phyloP scores from a whole-genome alignment of 2,797 vertebrate species.

The Centropyge bicolor region DNA sequence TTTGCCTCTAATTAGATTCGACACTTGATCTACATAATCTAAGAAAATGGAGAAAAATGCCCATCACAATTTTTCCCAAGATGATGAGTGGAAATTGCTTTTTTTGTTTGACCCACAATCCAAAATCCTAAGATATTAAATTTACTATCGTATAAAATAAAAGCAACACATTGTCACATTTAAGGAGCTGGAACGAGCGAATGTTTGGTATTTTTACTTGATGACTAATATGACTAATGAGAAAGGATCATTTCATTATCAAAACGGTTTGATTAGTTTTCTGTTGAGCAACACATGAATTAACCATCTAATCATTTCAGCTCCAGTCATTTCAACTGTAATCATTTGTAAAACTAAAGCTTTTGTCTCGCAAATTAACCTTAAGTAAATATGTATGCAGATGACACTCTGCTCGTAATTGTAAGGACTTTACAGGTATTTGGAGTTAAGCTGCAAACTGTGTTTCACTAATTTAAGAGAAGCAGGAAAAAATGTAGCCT shows the following conservation, averaged over 20 bases:
- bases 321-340: not conserved
- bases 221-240: not conserved
- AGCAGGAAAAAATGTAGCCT: not conserved
- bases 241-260: not conserved
- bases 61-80: not conserved
- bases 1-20: slow-evolving; percentile 27
- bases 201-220: not conserved
- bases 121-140: not conserved
- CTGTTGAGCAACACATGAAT: slow-evolving; percentile 4
- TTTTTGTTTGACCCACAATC: not conserved
- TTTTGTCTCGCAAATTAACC: not conserved
- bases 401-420: slow-evolving; percentile 3
- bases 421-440: not conserved
- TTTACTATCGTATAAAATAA: not conserved
- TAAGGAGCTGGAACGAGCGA: not conserved
- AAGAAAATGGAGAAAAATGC: not conserved
- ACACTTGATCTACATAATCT: not conserved
- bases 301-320: not conserved
- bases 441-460: not conserved
- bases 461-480: not conserved
- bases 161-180: not conserved
- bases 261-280: slow-evolving; percentile 15
- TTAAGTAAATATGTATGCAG: not conserved
- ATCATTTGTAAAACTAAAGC: not conserved
- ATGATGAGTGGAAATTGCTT: not conserved